Evolutionary conservation across 2,888 invertebrate species (phyloP), one percentile per base, ranked within the genome.

Genomic region (Parnassius smintheus): DNA sequence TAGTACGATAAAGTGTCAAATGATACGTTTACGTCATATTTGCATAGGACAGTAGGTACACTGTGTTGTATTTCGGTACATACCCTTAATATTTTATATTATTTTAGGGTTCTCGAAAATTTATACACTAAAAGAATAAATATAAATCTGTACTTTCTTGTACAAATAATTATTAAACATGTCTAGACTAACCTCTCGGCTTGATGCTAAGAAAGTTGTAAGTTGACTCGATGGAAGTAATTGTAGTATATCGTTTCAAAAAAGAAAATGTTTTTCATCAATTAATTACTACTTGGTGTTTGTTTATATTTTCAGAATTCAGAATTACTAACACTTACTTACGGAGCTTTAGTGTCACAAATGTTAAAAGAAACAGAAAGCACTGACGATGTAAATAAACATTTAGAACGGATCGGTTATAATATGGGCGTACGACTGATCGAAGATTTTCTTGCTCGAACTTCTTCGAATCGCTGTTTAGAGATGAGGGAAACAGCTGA

Each of bases 401-500:
- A 99, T 78, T 88, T 99, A 65, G 98, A 98, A 77, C 92, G 97
- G 78, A 96, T 98, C 88, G 99, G 99, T 4, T 99, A 99, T 83
- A 99, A 99, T 81, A 99, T 99, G 94, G 99, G 99, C 11, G 96
- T 99, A 59, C 93, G 99, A 53, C 89, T 99, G 49, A 98, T 99
- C 66, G 99, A 99, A 91, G 99, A 99, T 82, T 99, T 98, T 77
- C 91, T 99, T 10, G 98, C 99, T 0, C 94, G 98, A 72, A 98
- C 97, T 22, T 95, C 95, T 59, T 95, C 97, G 2, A 96, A 96
- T 0, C 93, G 98, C 52, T 99, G 99, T 82, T 93, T 97, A 77
- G 99, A 99, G 86, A 96, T 99, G 91, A 94, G 98, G 75, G 99
- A 99, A 79, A 98, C 98, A 0, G 98, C 99, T 51, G 99, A 99